Conservation (phyloP, 2,888 invertebrate species). For the Oeneis ivallda region DNA sequence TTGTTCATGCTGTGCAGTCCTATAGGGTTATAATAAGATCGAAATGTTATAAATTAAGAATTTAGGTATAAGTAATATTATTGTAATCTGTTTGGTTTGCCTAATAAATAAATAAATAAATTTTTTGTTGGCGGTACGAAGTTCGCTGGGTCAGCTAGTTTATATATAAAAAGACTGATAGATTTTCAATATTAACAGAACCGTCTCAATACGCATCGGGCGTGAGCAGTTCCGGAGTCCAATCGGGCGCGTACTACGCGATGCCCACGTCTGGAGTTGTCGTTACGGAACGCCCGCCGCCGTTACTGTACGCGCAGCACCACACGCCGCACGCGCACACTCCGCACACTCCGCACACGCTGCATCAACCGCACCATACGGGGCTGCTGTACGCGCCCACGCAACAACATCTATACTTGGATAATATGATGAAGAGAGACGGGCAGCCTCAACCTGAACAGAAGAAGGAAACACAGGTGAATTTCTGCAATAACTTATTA, state of each 20-base stretch:
- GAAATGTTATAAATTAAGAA: no score
- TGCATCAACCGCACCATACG: slow-evolving; percentile 60
- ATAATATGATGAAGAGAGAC: slow-evolving; percentile 69
- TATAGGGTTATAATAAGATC: no score
- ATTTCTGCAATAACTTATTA: no score
- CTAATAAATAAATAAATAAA: no score
- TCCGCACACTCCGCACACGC: slow-evolving; percentile 59
- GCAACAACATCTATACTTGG: slow-evolving; percentile 69
- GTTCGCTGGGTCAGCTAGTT: no score
- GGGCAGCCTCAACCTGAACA: slow-evolving; percentile 64
- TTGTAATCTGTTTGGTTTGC: no score
- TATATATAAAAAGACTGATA: no score
- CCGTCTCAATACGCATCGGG: slow-evolving; percentile 69
- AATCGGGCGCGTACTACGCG: slow-evolving; percentile 65
- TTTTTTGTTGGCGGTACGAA: no score
- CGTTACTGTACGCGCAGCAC: slow-evolving; percentile 70
- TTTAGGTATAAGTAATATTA: no score
- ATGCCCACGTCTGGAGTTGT: slow-evolving; percentile 72
- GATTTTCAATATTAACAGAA: slow-evolving; percentile 46
- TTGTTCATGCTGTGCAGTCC: no score
- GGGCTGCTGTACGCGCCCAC: slow-evolving; percentile 67
- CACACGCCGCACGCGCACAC: slow-evolving; percentile 65
- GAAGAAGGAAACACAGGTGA: slow-evolving; percentile 69
- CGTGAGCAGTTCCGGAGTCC: slow-evolving; percentile 59
- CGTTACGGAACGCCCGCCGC: slow-evolving; percentile 69